These are phyloP conservation scores for Zonotrichia leucophrys DNA, from an alignment of 2,113 vertebrate species.

Conservation along the genomic window DNA sequence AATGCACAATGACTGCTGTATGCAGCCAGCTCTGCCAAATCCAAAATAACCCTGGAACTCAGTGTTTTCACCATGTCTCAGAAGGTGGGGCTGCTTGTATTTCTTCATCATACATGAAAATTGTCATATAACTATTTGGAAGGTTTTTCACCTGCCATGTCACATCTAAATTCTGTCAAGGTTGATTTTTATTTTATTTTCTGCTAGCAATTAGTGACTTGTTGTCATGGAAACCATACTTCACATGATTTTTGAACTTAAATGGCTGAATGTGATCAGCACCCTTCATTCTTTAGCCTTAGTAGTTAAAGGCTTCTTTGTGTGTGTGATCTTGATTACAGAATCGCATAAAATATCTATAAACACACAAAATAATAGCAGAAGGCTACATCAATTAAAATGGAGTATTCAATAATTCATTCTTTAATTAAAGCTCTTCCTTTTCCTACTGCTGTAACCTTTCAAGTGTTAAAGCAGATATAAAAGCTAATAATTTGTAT, in stretches of 20 bases:
- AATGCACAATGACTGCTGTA: not conserved
- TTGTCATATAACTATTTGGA: conserved; percentile 31
- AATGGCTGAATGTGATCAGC: conserved; percentile 72
- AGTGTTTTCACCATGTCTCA: not conserved
- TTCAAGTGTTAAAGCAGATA: conserved; percentile 76
- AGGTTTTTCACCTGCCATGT: conserved; percentile 38
- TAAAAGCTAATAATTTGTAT: conserved; percentile 68
- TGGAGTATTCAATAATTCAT: conserved; percentile 76
- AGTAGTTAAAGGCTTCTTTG: conserved; percentile 42
- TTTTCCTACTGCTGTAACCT: conserved; percentile 71
- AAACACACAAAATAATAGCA: conserved; percentile 75
- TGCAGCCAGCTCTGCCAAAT: conserved; percentile 21
- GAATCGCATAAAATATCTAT: conserved; percentile 70
- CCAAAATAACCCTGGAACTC: conserved; percentile 30
- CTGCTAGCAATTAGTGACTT: conserved; percentile 76
- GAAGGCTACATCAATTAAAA: conserved; percentile 70
- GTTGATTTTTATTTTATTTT: conserved; percentile 77
- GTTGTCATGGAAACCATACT: conserved; percentile 79
- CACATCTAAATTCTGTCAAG: conserved; percentile 65
- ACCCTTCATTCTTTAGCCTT: conserved; percentile 34
- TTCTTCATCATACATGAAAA: conserved; percentile 48
- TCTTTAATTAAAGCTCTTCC: conserved; percentile 75
- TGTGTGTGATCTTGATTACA: conserved; percentile 66
- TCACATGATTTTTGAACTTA: conserved; percentile 78
- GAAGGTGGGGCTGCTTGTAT: conserved; percentile 21